Percentiles rank a stretch among this genome's conserved stretches.
Evolutionary conservation across 2,888 invertebrate genomes (phyloP).

Genomic region (Pasiphila rectangulata): DNA sequence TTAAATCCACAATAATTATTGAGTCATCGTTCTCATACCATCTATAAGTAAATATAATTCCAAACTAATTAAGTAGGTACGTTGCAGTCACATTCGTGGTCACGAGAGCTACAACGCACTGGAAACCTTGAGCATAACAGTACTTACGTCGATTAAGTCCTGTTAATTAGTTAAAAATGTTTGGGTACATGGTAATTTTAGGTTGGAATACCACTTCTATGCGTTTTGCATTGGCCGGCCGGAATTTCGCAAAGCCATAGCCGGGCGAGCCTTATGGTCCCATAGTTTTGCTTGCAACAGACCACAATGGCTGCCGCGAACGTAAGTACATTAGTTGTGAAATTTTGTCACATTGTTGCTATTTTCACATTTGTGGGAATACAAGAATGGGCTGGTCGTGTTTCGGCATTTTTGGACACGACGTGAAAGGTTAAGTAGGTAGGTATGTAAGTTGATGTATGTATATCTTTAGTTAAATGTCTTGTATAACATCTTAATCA

Average conservation of each 20-base stretch:
- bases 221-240: constrained; percentile 4
- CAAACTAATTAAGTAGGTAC: too few species aligned
- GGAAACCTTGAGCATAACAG: too few species aligned
- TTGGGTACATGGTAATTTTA: too few species aligned
- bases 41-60: too few species aligned
- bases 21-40: too few species aligned
- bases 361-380: constrained; percentile 38
- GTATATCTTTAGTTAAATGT: not conserved
- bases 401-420: constrained; percentile 10
- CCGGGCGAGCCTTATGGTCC: constrained; percentile 43
- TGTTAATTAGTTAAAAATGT: too few species aligned
- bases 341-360: constrained; percentile 53
- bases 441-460: constrained; percentile 5
- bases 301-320: constrained; percentile 37
- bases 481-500: too few species aligned
- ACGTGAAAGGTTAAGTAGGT: constrained; percentile 7
- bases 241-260: constrained; percentile 27
- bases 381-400: constrained; percentile 4
- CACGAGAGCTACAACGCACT: too few species aligned
- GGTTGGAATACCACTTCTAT: constrained; percentile 15
- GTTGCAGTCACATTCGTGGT: too few species aligned
- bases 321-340: constrained; percentile 35
- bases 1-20: too few species aligned
- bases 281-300: constrained; percentile 52
- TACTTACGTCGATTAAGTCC: too few species aligned